A percentile compares a stretch with the other conserved stretches of the same genome.
Evolutionary conservation across 2,113 vertebrate genomes (phyloP).

Genomic region (Formicarius rufipectus): DNA sequence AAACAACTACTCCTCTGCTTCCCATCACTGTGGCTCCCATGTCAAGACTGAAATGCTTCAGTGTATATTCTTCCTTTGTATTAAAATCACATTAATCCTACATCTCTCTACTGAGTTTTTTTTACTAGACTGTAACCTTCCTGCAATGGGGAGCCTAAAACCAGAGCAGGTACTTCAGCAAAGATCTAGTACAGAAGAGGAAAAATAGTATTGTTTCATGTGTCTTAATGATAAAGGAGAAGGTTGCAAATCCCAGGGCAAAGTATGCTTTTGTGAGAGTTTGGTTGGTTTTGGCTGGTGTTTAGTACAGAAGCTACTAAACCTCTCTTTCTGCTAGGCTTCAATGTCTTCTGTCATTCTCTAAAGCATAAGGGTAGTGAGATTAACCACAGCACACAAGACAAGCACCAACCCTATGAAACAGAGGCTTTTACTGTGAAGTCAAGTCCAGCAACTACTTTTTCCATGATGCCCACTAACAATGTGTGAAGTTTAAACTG

Average conservation of each 20-base stretch:
- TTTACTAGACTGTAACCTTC: not conserved
- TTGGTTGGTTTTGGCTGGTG: not conserved
- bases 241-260: not conserved
- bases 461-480: not conserved
- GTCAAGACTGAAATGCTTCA: not conserved
- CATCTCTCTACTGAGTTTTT: not conserved
- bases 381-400: not conserved
- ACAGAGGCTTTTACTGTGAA: not conserved
- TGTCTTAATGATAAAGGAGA: not conserved
- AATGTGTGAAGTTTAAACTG: not conserved
- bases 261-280: not conserved
- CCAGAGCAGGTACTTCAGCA: not conserved
- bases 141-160: not conserved
- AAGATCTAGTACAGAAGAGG: not conserved
- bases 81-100: not conserved
- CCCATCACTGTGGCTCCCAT: not conserved
- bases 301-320: not conserved
- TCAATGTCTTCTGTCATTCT: not conserved
- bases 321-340: not conserved
- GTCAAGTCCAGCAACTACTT: rapidly evolving
- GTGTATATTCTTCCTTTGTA: not conserved
- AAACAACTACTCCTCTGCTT: not conserved
- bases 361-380: not conserved
- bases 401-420: not conserved
- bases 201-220: not conserved